Evolutionary conservation across 1,140 invertebrate species (phyloP).

Genomic region (Caenorhabditis briggsae): DNA sequence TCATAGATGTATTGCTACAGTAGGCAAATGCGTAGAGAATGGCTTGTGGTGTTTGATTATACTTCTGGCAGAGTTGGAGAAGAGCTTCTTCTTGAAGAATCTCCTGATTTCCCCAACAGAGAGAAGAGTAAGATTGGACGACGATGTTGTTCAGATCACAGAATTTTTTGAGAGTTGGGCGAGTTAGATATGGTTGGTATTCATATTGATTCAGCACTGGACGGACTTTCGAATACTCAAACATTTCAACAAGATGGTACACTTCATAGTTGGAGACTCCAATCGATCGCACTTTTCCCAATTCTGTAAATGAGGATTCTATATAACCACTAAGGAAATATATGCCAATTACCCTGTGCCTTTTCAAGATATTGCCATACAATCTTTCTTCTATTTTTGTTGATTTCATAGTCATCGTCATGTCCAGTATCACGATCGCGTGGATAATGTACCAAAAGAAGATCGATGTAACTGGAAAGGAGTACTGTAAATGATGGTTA

Average conservation of each 20-base stretch:
- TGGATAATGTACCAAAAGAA: conserved; percentile 65
- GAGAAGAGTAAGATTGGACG: conserved; percentile 76
- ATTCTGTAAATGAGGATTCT: conserved; percentile 50
- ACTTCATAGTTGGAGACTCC: conserved; percentile 88
- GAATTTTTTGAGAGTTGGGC: conserved; percentile 76
- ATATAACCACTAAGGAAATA: too few relatives aligned
- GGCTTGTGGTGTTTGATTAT: conserved; percentile 67
- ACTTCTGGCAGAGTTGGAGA: conserved; percentile 62
- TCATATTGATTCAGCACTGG: conserved; percentile 85
- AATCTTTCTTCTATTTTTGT: conserved; percentile 50
- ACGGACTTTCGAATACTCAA: conserved; percentile 76
- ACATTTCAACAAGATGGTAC: conserved; percentile 83
- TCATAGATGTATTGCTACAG: conserved; percentile 69
- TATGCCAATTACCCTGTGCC: conserved; percentile 12
- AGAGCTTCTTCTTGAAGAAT: conserved; percentile 69
- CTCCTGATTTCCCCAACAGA: conserved; percentile 69
- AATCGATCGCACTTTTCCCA: conserved; percentile 82
- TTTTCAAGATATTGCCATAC: conserved; percentile 60
- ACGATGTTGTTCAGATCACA: conserved; percentile 78
- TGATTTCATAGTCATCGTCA: conserved; percentile 51
- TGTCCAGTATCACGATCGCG: conserved; percentile 60
- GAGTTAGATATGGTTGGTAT: conserved; percentile 79
- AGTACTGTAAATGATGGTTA: background rate
- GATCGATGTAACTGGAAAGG: conserved; percentile 61
- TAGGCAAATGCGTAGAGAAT: conserved; percentile 72